phyloP scores from a whole-genome alignment of 2,113 vertebrate species.

The Tachysurus vachellii region DNA sequence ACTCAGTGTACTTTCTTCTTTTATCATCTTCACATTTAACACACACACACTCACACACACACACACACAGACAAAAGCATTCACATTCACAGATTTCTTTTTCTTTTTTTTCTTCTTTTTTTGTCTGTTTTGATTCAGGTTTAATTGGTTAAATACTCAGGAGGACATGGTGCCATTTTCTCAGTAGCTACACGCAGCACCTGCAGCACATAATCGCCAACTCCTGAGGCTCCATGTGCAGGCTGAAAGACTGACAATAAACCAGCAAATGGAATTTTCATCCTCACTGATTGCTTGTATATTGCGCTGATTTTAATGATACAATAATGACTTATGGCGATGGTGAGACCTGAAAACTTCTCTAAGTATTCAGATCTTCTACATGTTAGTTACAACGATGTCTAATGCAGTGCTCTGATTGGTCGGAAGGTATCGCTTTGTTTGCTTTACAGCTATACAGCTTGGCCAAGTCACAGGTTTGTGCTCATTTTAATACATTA shows the following conservation, averaged over 20 bases:
- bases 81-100: neutral
- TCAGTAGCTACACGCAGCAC: constrained; percentile 57
- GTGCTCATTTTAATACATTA: neutral
- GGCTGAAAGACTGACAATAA: constrained; percentile 14
- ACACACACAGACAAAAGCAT: neutral
- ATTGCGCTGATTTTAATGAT: constrained; percentile 8
- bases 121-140: constrained; percentile 5
- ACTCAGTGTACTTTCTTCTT: neutral
- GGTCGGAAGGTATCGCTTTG: neutral
- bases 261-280: neutral
- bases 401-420: neutral
- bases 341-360: constrained; percentile 7
- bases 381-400: neutral
- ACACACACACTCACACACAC: neutral
- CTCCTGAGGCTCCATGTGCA: constrained; percentile 68
- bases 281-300: constrained; percentile 20
- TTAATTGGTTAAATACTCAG: constrained; percentile 31
- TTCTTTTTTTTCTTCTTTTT: neutral
- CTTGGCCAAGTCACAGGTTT: neutral
- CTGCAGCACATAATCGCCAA: constrained; percentile 77
- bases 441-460: neutral
- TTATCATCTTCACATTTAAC: neutral
- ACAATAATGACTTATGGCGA: neutral
- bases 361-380: constrained; percentile 70
- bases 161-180: constrained; percentile 12